Evolutionary conservation across 2,888 invertebrate genomes (phyloP).

Genomic region (Nowickia ferox): DNA sequence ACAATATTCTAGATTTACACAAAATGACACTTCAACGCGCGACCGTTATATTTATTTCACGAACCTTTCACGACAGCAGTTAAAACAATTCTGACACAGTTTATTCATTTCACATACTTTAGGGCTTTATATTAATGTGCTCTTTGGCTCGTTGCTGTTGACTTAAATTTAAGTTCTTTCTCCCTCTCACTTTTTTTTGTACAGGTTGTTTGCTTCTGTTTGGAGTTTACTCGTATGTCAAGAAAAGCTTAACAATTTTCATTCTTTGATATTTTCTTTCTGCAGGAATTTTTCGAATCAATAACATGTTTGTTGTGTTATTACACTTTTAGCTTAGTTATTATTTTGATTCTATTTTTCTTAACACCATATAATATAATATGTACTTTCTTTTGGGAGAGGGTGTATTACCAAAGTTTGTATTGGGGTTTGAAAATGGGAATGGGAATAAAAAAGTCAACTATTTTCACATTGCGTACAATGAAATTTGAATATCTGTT

Average conservation of each 20-base stretch:
- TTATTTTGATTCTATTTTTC: slow-evolving; percentile 17
- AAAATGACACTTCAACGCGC: slow-evolving; percentile 78
- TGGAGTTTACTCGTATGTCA: slow-evolving; percentile 22
- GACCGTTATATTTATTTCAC: slow-evolving; percentile 77
- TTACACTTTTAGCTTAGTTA: slow-evolving; percentile 4
- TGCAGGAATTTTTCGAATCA: slow-evolving; percentile 49
- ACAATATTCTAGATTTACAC: slow-evolving; percentile 73
- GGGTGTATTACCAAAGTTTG: neutral
- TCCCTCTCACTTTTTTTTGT: neutral
- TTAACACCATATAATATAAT: neutral
- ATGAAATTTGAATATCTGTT: too few species aligned
- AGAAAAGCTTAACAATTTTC: slow-evolving; percentile 25
- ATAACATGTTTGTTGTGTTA: slow-evolving; percentile 52
- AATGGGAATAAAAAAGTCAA: too few species aligned
- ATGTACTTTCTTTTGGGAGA: slow-evolving; percentile 1
- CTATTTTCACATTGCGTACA: too few species aligned
- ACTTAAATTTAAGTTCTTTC: too few species aligned
- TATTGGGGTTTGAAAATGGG: neutral
- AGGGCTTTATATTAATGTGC: slow-evolving; percentile 13
- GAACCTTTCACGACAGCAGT: slow-evolving; percentile 83
- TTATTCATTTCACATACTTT: slow-evolving; percentile 73
- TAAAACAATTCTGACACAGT: slow-evolving; percentile 81
- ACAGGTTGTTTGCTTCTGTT: neutral
- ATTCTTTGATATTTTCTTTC: slow-evolving; percentile 51
- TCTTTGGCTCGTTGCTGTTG: slow-evolving; percentile 22